Percentiles rank a stretch among this genome's conserved stretches.
Evolutionary conservation across 1,140 invertebrate genomes (phyloP).

Genomic region (Macrostomum lignano): DNA sequence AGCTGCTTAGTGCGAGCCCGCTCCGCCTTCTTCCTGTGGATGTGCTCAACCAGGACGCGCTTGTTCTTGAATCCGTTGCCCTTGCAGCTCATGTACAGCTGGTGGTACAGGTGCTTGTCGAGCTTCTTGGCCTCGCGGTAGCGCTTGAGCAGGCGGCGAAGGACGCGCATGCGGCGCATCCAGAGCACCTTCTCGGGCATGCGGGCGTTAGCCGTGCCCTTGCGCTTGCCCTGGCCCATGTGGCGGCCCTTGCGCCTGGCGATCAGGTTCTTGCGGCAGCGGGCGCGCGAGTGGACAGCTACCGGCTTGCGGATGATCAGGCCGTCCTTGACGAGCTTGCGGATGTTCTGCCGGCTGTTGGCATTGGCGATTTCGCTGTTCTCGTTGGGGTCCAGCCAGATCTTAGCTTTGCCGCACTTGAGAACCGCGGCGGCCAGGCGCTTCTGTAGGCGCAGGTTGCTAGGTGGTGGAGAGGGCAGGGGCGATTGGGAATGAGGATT

Average conservation of each 20-base stretch:
- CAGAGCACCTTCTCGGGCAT: slow-evolving; percentile 93
- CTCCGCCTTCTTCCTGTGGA: slow-evolving; percentile 99
- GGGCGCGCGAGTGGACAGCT: slow-evolving; percentile 78
- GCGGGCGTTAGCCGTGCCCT: slow-evolving; percentile 87
- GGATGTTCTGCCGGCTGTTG: slow-evolving; percentile 89
- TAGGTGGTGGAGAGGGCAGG: too few relatives aligned
- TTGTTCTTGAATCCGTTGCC: slow-evolving; percentile 98
- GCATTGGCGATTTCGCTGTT: slow-evolving; percentile 96
- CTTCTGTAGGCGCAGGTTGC: slow-evolving; percentile 32
- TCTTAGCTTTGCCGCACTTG: slow-evolving; percentile 93
- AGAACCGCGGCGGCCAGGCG: slow-evolving; percentile 89
- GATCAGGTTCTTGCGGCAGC: slow-evolving; percentile 81
- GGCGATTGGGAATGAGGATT: too few relatives aligned
- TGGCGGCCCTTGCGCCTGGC: slow-evolving; percentile 72
- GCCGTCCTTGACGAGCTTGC: slow-evolving; percentile 96
- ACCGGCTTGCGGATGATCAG: slow-evolving; percentile 96
- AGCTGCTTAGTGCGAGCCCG: slow-evolving; percentile 85
- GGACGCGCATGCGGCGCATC: slow-evolving; percentile 84
- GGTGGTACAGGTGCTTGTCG: slow-evolving; percentile 70
- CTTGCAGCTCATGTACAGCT: slow-evolving; percentile 94
- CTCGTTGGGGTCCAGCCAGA: slow-evolving; percentile 99
- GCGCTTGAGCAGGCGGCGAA: slow-evolving; percentile 69
- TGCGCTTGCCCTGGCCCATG: slow-evolving; percentile 80
- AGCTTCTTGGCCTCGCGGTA: slow-evolving; percentile 96
- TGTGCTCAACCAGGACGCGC: slow-evolving; percentile 94